Evolutionary conservation across 1,140 invertebrate species (phyloP), one percentile per base, ranked within the genome.

Genomic region (Patella vulgata): DNA sequence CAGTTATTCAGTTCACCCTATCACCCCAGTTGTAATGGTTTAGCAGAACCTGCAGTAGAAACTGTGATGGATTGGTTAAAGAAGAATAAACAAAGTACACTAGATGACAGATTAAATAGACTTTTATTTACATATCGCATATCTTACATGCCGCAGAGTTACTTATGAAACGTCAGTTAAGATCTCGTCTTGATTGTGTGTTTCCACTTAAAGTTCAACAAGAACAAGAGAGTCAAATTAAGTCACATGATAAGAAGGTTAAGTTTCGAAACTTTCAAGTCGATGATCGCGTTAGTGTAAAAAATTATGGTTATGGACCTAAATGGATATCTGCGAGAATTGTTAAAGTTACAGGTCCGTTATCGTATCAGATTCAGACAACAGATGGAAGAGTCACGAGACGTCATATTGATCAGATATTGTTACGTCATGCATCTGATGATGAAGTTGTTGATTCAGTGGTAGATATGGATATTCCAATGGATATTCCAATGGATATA

Each of bases 21-120:
- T n/a, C n/a, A n/a, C n/a, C n/a, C n/a, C n/a, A n/a, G n/a, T 17
- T 75, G 70, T 56, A 67, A 75, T 58, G 74, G 74, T 12, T 36
- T 62, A 19, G 57, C 55, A 17, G 79, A 78, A 70, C 74, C 71
- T 14, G 33, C 47, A 17, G 64, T 58, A 31, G 76, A 76, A 56
- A 14, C 48, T 1, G 46, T 28, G 0, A 50, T 60, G 21, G n/a
- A 60, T 42, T 58, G 3, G 36, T 66, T n/a, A 66, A 66, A n/a
- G n/a, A n/a, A n/a, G n/a, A n/a, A n/a, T n/a, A n/a, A n/a, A n/a
- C n/a, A n/a, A n/a, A 42, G 11, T 31, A 27, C 25, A 0, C 12
- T 27, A 19, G 27, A 43, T 5, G n/a, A 19, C 27, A 27, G n/a
- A n/a, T n/a, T 54, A 17, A 40, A 31, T 23, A 33, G 43, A 14